phyloP scores from a whole-genome alignment of 2,797 vertebrate genomes.

The Pelochelys cantorii region DNA sequence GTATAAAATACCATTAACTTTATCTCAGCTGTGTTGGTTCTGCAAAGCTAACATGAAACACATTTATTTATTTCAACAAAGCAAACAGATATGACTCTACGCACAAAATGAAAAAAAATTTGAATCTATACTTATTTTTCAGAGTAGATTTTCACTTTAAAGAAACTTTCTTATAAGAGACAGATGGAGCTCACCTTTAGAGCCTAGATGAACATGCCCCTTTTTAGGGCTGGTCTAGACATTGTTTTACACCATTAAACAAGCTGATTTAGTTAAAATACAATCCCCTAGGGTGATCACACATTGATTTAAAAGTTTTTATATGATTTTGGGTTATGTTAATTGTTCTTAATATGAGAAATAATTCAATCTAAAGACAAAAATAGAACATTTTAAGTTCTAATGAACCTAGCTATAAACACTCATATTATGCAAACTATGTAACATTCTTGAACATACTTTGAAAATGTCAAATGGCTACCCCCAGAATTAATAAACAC shows the following conservation, averaged over 20 bases:
- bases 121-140: background rate
- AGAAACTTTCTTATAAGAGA: background rate
- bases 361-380: slow-evolving; percentile 27
- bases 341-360: background rate
- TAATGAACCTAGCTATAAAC: background rate
- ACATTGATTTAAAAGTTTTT: background rate
- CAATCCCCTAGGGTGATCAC: background rate
- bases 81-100: background rate
- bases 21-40: background rate
- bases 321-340: slow-evolving; percentile 5
- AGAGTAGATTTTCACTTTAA: background rate
- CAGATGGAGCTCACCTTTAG: background rate
- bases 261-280: background rate
- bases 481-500: background rate
- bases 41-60: background rate
- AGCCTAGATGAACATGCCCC: background rate
- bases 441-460: background rate
- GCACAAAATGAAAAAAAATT: background rate
- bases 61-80: background rate
- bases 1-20: background rate
- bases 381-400: background rate
- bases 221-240: background rate
- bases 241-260: background rate
- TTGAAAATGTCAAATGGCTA: background rate
- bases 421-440: background rate